A percentile compares a stretch with the other conserved stretches of the same genome.
phyloP scores from a whole-genome alignment of 2,888 invertebrate genomes.

The Parnassius smintheus region DNA sequence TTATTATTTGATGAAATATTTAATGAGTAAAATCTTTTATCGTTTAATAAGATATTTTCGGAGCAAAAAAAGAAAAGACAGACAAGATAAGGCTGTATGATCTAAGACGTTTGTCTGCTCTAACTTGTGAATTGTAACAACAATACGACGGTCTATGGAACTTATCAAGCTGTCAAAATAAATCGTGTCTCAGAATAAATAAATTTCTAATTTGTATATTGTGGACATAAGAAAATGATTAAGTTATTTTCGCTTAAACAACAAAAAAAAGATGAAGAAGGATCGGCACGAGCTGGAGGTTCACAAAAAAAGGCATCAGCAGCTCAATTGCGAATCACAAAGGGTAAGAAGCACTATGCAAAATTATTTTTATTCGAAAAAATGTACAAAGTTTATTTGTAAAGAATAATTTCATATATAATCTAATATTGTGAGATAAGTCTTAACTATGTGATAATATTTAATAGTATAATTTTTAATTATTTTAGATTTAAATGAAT shows the following conservation, averaged over 20 bases:
- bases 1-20: too few species aligned
- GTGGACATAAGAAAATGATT: slow-evolving; percentile 87
- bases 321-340: slow-evolving; percentile 97
- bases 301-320: slow-evolving; percentile 97
- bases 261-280: slow-evolving; percentile 98
- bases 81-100: too few species aligned
- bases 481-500: slow-evolving; percentile 95
- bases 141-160: not conserved
- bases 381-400: too few species aligned
- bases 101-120: too few species aligned
- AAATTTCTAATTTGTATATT: slow-evolving; percentile 63
- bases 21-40: too few species aligned
- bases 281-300: slow-evolving; percentile 80
- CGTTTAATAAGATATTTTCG: too few species aligned
- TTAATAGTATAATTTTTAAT: too few species aligned
- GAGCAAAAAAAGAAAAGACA: too few species aligned
- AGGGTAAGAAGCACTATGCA: slow-evolving; percentile 83
- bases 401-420: too few species aligned
- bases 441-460: too few species aligned
- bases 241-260: slow-evolving; percentile 99
- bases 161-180: slow-evolving; percentile 66
- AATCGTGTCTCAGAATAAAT: slow-evolving; percentile 61
- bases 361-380: not conserved
- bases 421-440: too few species aligned
- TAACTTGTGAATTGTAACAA: too few species aligned